phyloP scores from a whole-genome alignment of 2,888 invertebrate genomes.

The Caenorhabditis wallacei region DNA sequence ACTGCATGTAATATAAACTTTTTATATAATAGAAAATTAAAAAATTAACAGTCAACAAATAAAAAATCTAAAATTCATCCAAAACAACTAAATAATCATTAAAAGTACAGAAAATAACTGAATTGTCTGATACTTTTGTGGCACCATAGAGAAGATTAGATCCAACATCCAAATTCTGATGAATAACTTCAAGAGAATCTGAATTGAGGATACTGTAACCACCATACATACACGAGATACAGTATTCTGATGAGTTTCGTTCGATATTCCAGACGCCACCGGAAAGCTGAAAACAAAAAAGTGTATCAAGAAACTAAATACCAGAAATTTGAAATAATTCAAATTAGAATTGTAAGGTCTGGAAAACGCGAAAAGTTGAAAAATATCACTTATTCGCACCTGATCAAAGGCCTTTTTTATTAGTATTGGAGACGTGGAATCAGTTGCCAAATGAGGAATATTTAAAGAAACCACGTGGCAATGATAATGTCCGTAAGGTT shows the following conservation, averaged over 20 bases:
- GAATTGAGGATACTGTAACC: slow-evolving; percentile 61
- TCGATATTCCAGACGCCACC: slow-evolving; percentile 74
- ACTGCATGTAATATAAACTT: no score
- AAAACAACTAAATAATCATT: slow-evolving; percentile 67
- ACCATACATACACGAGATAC: slow-evolving; percentile 72
- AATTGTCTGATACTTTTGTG: slow-evolving; percentile 27
- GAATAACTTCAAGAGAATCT: slow-evolving; percentile 40
- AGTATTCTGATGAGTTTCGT: slow-evolving; percentile 6
- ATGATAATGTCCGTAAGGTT: slow-evolving; percentile 20
- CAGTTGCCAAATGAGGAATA: neutral
- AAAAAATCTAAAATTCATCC: slow-evolving; percentile 29
- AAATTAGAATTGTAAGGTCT: slow-evolving; percentile 12
- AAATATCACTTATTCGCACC: slow-evolving; percentile 43
- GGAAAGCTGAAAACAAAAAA: slow-evolving; percentile 58
- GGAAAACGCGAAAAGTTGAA: slow-evolving; percentile 42
- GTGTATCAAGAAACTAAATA: neutral
- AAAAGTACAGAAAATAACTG: slow-evolving; percentile 68
- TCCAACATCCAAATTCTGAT: slow-evolving; percentile 57
- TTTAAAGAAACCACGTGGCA: neutral
- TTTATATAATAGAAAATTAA: neutral
- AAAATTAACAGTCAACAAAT: neutral
- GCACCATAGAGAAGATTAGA: slow-evolving; percentile 68
- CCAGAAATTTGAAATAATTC: neutral
- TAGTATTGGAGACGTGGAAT: slow-evolving; percentile 35
- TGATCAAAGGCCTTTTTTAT: slow-evolving; percentile 16